phyloP scores from a whole-genome alignment of 2,113 vertebrate genomes.

The Callionymus lyra region DNA sequence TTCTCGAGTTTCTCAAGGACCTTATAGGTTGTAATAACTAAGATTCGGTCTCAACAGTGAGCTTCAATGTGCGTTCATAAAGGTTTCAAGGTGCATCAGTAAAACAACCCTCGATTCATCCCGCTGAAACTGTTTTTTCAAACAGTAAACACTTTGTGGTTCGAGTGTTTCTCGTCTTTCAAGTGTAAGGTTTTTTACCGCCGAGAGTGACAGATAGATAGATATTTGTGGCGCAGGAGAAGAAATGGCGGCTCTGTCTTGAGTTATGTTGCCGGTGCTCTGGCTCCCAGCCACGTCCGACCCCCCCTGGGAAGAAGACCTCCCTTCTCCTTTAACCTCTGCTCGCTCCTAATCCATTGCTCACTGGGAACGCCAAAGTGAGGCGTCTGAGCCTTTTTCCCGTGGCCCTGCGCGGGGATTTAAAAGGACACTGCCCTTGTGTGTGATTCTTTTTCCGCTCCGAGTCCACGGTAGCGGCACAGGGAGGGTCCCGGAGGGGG shows the following conservation, averaged over 20 bases:
- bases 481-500: constrained; percentile 49
- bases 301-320: constrained; percentile 55
- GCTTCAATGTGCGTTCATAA: too few relatives aligned
- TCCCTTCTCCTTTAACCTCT: constrained; percentile 56
- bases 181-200: constrained; percentile 21
- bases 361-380: constrained; percentile 56
- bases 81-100: too few relatives aligned
- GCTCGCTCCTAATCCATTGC: constrained; percentile 50
- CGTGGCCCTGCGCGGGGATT: constrained; percentile 42
- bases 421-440: constrained; percentile 54
- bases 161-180: constrained; percentile 46
- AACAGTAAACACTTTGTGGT: constrained; percentile 50
- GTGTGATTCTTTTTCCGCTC: constrained; percentile 39
- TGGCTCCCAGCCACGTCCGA: constrained; percentile 39
- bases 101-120: too few relatives aligned
- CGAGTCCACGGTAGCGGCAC: constrained; percentile 52
- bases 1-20: too few relatives aligned
- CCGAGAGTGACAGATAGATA: constrained; percentile 32
- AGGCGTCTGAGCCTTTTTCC: constrained; percentile 52
- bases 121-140: constrained; percentile 28
- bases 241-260: constrained; percentile 44
- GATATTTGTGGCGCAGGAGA: constrained; percentile 39
- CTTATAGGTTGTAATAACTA: too few relatives aligned
- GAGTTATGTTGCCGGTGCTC: constrained; percentile 44
- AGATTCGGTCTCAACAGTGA: too few relatives aligned